Conservation (phyloP, 2,888 invertebrate species). For the Aphodius granarius region DNA sequence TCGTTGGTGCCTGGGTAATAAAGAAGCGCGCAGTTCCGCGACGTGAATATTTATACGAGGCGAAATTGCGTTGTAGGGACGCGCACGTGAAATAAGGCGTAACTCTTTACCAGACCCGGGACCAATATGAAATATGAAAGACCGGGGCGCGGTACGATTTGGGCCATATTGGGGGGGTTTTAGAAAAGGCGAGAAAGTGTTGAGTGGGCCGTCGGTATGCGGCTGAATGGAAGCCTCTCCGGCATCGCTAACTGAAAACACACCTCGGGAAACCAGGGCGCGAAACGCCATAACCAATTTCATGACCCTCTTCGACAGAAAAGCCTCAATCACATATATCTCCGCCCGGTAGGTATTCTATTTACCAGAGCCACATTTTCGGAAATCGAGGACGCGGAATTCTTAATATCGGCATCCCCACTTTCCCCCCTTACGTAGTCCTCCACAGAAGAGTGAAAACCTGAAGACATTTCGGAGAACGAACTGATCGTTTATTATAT, state of each 20-base stretch:
- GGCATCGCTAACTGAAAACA: background rate
- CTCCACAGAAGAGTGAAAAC: background rate
- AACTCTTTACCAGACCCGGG: constrained; percentile 5
- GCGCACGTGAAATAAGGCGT: constrained; percentile 1
- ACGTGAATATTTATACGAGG: constrained; percentile 10
- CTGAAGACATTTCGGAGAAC: background rate
- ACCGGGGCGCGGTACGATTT: background rate
- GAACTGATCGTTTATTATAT: background rate
- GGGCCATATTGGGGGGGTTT: background rate
- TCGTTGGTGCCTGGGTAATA: background rate
- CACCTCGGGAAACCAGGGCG: background rate
- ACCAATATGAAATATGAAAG: constrained; percentile 7
- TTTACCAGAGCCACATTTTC: background rate
- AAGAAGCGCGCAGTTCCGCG: constrained; percentile 7
- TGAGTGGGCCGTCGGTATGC: background rate
- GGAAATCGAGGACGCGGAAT: background rate
- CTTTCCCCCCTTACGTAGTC: background rate
- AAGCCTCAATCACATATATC: background rate
- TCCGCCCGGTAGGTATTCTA: background rate
- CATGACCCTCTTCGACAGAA: background rate
- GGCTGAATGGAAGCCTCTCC: background rate
- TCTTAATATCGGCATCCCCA: background rate
- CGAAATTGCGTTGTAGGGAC: constrained; percentile 10
- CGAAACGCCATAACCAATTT: background rate
- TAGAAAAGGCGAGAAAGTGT: background rate